Conservation (phyloP, 2,888 invertebrate genomes). For the Tillus elongatus region DNA sequence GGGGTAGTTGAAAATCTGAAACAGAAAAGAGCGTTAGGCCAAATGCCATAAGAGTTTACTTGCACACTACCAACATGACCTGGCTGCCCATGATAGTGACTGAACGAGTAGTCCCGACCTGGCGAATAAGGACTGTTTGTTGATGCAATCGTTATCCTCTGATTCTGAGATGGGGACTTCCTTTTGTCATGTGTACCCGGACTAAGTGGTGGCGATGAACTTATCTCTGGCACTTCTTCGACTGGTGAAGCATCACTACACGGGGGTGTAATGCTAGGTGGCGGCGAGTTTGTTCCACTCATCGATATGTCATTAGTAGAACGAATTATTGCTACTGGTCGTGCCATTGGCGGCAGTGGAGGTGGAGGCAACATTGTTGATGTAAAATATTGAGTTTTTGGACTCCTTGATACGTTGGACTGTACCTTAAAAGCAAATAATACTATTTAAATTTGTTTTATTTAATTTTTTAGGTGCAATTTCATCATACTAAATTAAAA, state of each 20-base stretch:
- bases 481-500: too few species aligned
- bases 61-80: conserved; percentile 58
- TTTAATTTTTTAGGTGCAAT: neutral
- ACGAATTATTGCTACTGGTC: conserved; percentile 91
- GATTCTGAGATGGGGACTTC: conserved; percentile 37
- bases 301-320: conserved; percentile 62
- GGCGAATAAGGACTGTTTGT: conserved; percentile 37
- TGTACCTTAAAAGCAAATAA: conserved; percentile 46
- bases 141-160: conserved; percentile 34
- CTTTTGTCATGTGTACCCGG: conserved; percentile 38
- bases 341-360: conserved; percentile 90
- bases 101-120: conserved; percentile 59
- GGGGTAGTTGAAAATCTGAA: conserved; percentile 87
- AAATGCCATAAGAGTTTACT: conserved; percentile 7
- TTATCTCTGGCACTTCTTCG: conserved; percentile 36
- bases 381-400: conserved; percentile 76
- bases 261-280: conserved; percentile 53
- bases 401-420: conserved; percentile 53
- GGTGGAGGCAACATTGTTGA: conserved; percentile 93
- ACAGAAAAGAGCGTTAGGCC: conserved; percentile 18
- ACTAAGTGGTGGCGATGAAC: conserved; percentile 41
- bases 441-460: neutral
- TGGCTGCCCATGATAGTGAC: conserved; percentile 88
- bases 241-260: conserved; percentile 39
- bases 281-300: conserved; percentile 53